Percentiles rank a stretch among this genome's conserved stretches.
phyloP scores from a whole-genome alignment of 2,797 vertebrate species.

The Craterocephalus amniculus region DNA sequence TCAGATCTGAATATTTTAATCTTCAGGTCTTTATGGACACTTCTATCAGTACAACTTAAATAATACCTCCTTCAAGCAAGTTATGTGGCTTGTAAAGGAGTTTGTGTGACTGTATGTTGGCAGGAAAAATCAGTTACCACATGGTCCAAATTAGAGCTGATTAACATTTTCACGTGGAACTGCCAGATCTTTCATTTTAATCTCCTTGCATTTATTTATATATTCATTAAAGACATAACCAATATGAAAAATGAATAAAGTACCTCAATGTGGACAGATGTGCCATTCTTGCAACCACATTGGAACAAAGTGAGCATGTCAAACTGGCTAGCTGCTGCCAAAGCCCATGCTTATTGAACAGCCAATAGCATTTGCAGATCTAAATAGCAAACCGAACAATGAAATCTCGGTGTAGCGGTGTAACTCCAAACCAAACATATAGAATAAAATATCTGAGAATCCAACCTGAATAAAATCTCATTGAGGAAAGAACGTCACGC shows the following conservation, averaged over 20 bases:
- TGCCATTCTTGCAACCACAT: background rate
- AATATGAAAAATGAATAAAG: background rate
- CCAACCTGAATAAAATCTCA: background rate
- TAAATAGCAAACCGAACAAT: background rate
- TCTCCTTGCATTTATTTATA: background rate
- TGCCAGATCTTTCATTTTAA: too few species aligned
- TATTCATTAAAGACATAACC: background rate
- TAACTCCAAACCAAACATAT: background rate
- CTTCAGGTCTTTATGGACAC: background rate
- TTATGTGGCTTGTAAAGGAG: background rate
- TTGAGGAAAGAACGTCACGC: too few species aligned
- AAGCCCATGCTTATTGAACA: background rate
- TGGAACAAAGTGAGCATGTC: background rate
- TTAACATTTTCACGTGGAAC: background rate
- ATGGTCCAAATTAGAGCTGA: background rate
- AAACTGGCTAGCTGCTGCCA: background rate
- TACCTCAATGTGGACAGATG: background rate
- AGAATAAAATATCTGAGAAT: background rate
- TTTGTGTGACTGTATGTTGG: background rate
- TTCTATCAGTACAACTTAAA: background rate
- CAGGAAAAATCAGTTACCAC: background rate
- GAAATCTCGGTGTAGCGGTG: background rate
- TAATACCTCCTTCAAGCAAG: background rate
- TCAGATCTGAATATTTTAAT: background rate
- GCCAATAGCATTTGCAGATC: background rate